These are phyloP conservation scores for Latheticus oryzae DNA, from an alignment of 2,888 invertebrate species.

Conservation along the genomic window DNA sequence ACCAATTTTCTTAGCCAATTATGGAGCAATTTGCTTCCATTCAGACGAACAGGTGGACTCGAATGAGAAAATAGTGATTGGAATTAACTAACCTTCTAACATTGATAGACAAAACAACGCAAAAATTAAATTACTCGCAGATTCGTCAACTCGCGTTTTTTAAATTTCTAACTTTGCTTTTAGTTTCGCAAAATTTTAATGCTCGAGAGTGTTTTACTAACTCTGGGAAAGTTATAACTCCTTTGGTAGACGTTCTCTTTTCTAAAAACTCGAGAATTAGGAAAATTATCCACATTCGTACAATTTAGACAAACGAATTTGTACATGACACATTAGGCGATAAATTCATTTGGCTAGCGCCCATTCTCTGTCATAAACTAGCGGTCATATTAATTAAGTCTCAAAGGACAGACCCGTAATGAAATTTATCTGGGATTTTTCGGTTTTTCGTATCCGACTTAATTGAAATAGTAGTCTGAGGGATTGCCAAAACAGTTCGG, in stretches of 20 bases:
- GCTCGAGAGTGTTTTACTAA: too few relatives aligned
- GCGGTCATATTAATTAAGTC: constrained; percentile 26
- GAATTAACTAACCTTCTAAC: too few relatives aligned
- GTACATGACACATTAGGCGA: constrained; percentile 22
- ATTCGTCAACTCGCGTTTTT: too few relatives aligned
- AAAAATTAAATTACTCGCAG: too few relatives aligned
- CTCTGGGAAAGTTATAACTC: constrained; percentile 39
- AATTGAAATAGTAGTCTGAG: constrained; percentile 29
- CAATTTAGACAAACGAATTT: constrained; percentile 29
- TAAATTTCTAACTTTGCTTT: too few relatives aligned
- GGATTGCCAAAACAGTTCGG: constrained; percentile 27
- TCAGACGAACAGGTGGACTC: constrained; percentile 46
- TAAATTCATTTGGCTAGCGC: constrained; percentile 27
- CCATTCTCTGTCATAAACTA: constrained; percentile 26
- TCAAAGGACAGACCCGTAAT: constrained; percentile 11
- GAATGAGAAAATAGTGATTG: constrained; percentile 41
- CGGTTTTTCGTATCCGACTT: constrained; percentile 25
- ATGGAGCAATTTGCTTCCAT: constrained; percentile 46
- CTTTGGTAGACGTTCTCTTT: constrained; percentile 29
- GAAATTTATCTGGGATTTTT: constrained; percentile 31
- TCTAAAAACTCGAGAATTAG: constrained; percentile 34
- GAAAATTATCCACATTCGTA: constrained; percentile 34
- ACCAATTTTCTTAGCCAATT: constrained; percentile 46
- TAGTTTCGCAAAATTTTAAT: too few relatives aligned
- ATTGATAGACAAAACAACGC: too few relatives aligned